A percentile compares a stretch with the other conserved stretches of the same genome.
Conservation (phyloP, 2,888 invertebrate genomes). For the Drosophila ustulata region DNA sequence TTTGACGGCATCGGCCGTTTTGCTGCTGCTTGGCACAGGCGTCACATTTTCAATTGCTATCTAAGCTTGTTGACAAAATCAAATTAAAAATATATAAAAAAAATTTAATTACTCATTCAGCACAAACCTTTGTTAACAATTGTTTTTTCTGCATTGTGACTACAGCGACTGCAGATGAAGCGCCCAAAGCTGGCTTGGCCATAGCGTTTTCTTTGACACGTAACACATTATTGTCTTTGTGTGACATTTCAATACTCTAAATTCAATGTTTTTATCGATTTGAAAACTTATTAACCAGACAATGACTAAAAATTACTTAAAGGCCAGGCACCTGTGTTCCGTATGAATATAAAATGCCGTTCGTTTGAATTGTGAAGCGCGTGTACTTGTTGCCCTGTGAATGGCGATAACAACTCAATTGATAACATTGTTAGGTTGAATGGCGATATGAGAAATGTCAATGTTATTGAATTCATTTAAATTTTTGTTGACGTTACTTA, state of each 20-base stretch:
- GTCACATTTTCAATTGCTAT: slow-evolving; percentile 50
- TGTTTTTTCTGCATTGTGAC: slow-evolving; percentile 52
- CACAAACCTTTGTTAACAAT: slow-evolving; percentile 56
- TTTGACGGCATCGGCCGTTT: slow-evolving; percentile 23
- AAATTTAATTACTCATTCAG: not conserved
- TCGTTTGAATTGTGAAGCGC: slow-evolving; percentile 75
- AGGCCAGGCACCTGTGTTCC: slow-evolving; percentile 24
- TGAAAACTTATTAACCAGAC: slow-evolving; percentile 4
- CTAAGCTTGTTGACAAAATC: slow-evolving; percentile 17
- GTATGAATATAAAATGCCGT: slow-evolving; percentile 78
- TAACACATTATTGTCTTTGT: slow-evolving; percentile 52
- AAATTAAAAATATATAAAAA: not conserved
- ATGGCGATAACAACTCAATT: slow-evolving; percentile 20
- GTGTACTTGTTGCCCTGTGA: slow-evolving; percentile 31
- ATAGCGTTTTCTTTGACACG: slow-evolving; percentile 70
- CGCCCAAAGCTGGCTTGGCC: slow-evolving; percentile 24
- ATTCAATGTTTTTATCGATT: slow-evolving; percentile 12
- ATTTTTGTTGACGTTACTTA: too few species aligned
- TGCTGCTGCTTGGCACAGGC: slow-evolving; percentile 23
- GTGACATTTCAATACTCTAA: slow-evolving; percentile 59
- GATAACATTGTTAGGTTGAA: not conserved
- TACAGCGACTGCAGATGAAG: slow-evolving; percentile 25
- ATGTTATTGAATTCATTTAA: not conserved
- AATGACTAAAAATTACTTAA: slow-evolving; percentile 16
- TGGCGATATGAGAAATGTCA: not conserved